These are phyloP conservation scores for Clanis bilineata DNA, from an alignment of 2,888 invertebrate genomes.

Conservation along the genomic window DNA sequence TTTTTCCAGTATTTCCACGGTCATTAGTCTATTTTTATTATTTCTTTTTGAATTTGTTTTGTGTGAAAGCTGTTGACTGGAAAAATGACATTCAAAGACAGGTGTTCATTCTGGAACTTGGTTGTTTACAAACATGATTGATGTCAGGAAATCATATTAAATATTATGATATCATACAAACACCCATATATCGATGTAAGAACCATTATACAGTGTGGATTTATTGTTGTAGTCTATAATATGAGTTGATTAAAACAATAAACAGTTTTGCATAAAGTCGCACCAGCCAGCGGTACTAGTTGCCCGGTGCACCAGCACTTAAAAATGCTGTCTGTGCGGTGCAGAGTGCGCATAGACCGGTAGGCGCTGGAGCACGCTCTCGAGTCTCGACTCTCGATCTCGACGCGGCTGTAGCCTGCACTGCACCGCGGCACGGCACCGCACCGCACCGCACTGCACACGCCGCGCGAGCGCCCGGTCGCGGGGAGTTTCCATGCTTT, in stretches of 20 bases:
- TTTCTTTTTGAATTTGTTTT: background rate
- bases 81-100: background rate
- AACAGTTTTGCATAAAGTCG: too few species aligned
- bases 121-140: too few species aligned
- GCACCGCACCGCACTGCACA: slow-evolving; percentile 6
- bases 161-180: too few species aligned
- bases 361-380: slow-evolving; percentile 14
- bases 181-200: too few species aligned
- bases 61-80: background rate
- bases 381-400: too few species aligned
- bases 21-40: background rate
- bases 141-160: too few species aligned
- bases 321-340: slow-evolving; percentile 14
- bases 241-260: too few species aligned
- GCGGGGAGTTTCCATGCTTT: slow-evolving; percentile 13
- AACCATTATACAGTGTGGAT: too few species aligned
- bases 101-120: background rate
- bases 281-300: background rate
- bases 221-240: too few species aligned
- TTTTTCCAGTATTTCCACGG: background rate
- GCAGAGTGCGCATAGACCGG: slow-evolving; percentile 18
- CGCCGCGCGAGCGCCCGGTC: slow-evolving; percentile 1
- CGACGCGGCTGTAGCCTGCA: too few species aligned
- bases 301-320: background rate
- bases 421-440: too few species aligned